Conservation (phyloP, 2,888 invertebrate species). For the Gandaritis pyraliata region DNA sequence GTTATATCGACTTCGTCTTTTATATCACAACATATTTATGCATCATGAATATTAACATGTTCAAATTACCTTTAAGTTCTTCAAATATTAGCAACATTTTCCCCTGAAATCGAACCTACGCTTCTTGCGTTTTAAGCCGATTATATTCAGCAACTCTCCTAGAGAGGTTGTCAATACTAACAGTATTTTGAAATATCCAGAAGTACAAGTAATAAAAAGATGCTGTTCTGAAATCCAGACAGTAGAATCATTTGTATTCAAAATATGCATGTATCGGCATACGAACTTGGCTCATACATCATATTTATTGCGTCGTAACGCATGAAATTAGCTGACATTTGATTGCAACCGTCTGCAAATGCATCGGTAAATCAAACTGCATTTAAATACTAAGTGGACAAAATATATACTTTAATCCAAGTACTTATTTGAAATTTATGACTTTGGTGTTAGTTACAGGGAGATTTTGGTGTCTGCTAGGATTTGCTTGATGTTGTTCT, state of each 20-base stretch:
- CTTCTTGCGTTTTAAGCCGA: too few relatives aligned
- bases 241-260: constrained; percentile 29
- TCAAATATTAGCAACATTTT: too few relatives aligned
- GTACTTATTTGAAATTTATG: constrained; percentile 37
- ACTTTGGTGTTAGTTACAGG: constrained; percentile 19
- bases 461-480: constrained; percentile 17
- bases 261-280: constrained; percentile 24
- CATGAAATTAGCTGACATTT: constrained; percentile 56
- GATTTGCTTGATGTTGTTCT: background rate
- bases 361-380: constrained; percentile 43
- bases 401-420: constrained; percentile 39
- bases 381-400: constrained; percentile 42
- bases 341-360: constrained; percentile 38
- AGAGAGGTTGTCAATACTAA: too few relatives aligned
- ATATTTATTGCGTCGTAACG: constrained; percentile 53
- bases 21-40: too few relatives aligned
- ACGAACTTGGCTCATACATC: constrained; percentile 48
- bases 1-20: too few relatives aligned
- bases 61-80: too few relatives aligned
- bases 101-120: too few relatives aligned
- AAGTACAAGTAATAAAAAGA: too few relatives aligned
- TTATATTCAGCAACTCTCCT: too few relatives aligned
- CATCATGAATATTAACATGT: too few relatives aligned
- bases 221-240: constrained; percentile 21
- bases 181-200: too few relatives aligned